Percentiles rank a stretch among this genome's conserved stretches.
Conservation (phyloP, 2,113 vertebrate genomes). For the Morone chrysops region DNA sequence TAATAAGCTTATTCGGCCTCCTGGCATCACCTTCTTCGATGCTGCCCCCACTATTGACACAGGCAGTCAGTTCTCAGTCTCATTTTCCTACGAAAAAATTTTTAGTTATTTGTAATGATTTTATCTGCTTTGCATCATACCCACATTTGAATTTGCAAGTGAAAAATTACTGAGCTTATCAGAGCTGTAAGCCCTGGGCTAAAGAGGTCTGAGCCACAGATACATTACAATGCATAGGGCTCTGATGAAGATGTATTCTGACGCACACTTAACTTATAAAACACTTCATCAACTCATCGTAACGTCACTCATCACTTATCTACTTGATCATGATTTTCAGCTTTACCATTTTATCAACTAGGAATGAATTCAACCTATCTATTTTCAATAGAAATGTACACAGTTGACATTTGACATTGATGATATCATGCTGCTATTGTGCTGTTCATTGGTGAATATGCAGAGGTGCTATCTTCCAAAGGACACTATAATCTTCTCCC, state of each 20-base stretch:
- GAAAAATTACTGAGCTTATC: background rate
- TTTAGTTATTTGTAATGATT: background rate
- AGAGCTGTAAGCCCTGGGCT: background rate
- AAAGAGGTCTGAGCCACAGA: background rate
- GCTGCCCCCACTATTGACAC: background rate
- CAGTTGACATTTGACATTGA: background rate
- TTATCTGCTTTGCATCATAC: background rate
- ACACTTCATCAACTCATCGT: background rate
- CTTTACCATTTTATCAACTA: no score
- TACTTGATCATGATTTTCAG: background rate
- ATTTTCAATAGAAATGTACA: no score
- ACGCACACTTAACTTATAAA: no score
- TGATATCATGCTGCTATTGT: background rate
- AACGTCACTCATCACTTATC: background rate
- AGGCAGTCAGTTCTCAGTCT: background rate
- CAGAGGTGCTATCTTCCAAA: background rate
- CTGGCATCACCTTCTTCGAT: no score
- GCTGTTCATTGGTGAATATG: background rate
- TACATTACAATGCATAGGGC: background rate
- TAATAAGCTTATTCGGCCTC: no score
- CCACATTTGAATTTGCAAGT: background rate
- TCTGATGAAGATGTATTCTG: background rate
- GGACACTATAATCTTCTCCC: background rate
- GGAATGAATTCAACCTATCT: no score
- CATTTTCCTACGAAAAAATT: background rate